A percentile compares a stretch with the other conserved stretches of the same genome.
These are phyloP conservation scores for Ruditapes philippinarum DNA, from an alignment of 1,140 invertebrate genomes.

Conservation along the genomic window DNA sequence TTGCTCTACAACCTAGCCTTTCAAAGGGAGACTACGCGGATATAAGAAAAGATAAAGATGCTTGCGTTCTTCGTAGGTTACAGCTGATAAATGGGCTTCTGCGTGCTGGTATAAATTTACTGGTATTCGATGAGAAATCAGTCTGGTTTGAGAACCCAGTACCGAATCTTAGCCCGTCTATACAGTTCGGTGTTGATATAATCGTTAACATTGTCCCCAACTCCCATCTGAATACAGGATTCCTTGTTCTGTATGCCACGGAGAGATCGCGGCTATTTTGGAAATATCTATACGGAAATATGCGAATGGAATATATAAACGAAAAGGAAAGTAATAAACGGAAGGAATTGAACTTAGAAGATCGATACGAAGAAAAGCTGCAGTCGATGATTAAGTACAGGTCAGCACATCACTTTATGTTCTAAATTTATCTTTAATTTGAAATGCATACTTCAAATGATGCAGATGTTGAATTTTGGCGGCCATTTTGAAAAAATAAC, in stretches of 20 bases:
- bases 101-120: not conserved
- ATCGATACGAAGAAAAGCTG: not conserved
- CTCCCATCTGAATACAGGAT: not conserved
- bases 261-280: not conserved
- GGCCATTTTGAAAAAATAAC: too few relatives aligned
- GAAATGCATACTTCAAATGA: too few relatives aligned
- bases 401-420: not conserved
- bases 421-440: too few relatives aligned
- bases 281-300: not conserved
- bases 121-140: not conserved
- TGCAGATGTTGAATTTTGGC: too few relatives aligned
- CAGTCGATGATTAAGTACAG: not conserved
- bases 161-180: not conserved
- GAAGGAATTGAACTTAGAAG: not conserved
- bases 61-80: not conserved
- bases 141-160: not conserved
- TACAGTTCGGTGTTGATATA: not conserved
- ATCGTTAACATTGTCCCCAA: not conserved
- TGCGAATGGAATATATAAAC: not conserved
- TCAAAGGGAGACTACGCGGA: not conserved
- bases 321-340: not conserved
- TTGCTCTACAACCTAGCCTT: not conserved
- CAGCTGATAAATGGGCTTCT: not conserved
- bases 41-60: not conserved
- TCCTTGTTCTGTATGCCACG: not conserved